phyloP scores from a whole-genome alignment of 2,888 invertebrate species.

The Athalia cordata region DNA sequence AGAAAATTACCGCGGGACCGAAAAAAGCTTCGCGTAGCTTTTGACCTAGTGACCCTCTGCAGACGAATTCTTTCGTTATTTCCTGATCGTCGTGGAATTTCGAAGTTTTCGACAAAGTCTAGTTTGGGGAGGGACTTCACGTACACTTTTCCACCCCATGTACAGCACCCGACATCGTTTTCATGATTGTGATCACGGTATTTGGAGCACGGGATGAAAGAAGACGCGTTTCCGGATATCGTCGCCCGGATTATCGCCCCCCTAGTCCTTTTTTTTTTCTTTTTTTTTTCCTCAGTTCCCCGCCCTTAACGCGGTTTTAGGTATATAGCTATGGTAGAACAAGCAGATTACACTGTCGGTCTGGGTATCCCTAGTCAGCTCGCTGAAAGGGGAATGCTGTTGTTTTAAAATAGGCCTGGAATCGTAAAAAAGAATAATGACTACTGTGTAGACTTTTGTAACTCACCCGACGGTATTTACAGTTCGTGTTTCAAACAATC shows the following conservation, averaged over 20 bases:
- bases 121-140: too few relatives aligned
- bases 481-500: conserved; percentile 48
- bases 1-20: too few relatives aligned
- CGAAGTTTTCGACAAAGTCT: not conserved
- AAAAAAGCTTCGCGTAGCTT: not conserved
- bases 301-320: not conserved
- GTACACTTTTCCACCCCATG: not conserved
- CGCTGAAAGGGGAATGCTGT: conserved; percentile 58
- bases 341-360: too few relatives aligned
- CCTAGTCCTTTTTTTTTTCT: not conserved
- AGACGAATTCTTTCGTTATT: not conserved
- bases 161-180: not conserved
- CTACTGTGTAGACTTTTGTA: conserved; percentile 49
- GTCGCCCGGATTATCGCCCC: not conserved
- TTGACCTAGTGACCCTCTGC: conserved; percentile 32
- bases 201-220: not conserved
- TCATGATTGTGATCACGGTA: not conserved
- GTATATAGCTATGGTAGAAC: not conserved
- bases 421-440: conserved; percentile 69
- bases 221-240: conserved; percentile 21
- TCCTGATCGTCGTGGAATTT: too few relatives aligned
- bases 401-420: conserved; percentile 69
- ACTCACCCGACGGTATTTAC: conserved; percentile 47
- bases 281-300: not conserved
- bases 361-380: conserved; percentile 13